Base-by-base conservation (phyloP, 2,113 vertebrate species). In the Clarias magur region DNA sequence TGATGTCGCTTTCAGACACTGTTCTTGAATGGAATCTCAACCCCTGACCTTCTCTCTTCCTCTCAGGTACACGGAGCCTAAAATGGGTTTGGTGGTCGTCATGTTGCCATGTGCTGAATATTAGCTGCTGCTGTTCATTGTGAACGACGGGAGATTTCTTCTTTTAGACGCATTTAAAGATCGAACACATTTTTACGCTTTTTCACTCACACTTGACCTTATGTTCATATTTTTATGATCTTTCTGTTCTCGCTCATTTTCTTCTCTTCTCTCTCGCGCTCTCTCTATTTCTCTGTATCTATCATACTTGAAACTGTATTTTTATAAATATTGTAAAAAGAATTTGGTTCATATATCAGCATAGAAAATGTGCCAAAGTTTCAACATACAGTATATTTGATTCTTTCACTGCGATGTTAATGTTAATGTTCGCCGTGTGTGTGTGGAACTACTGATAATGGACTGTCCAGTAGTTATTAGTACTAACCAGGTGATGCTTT, bases 51-150 rank as follows among this genome's bases (percentile, higher is more conserved):
- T 30, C 12, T 78, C 8, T 62, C 48, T 75, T 34, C 68, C 23
- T 75, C 16, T n/a, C 85, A 91, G 91, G 82, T 90, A 59, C 19
- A 73, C 86, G 16, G 91, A 91, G 78, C 87, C 89, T 38, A 91
- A 88, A 42, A 23, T 27, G 25, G 91, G 91, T n/a, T 38, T 91
- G 85, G 53, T 90, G 59, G 56, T 89, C 62, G 87, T 91, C 70
- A 83, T 84, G n/a, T 83, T 92, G 30, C 86, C 90, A 2, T 88
- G 21, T 68, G 23, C 30, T 27, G n/a, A 73, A 23, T 63, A 23
- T 48, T 38, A 73, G 67, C 60, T 85, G 34, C 84, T 88, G 34
- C 25, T 76, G 16, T 75, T 48, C 84, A 82, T 48, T 7, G 48
- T 38, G 34, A 38, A 30, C 7, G 16, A 68, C 11, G 9, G 30